Evolutionary conservation across 2,113 vertebrate genomes (phyloP).

Genomic region (Eulemur macaco): DNA sequence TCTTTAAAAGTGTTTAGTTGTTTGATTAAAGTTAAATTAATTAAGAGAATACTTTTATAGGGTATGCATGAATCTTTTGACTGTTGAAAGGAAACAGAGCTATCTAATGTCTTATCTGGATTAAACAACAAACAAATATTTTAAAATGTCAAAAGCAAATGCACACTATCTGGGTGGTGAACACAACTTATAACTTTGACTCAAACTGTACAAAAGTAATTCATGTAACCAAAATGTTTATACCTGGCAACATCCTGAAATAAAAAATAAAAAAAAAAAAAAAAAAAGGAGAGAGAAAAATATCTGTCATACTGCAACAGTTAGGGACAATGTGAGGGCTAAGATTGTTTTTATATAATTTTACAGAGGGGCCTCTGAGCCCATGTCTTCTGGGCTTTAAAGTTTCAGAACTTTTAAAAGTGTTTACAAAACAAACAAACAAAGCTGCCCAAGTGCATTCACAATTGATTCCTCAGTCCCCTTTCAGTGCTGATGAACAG

Average conservation of each 20-base stretch:
- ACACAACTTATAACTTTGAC: no score
- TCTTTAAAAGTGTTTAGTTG: neutral
- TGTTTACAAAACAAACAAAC: slow-evolving; percentile 51
- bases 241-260: no score
- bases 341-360: slow-evolving; percentile 42
- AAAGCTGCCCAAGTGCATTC: slow-evolving; percentile 26
- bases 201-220: no score
- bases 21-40: neutral
- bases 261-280: no score
- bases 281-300: neutral
- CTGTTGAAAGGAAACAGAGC: neutral
- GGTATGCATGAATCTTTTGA: neutral
- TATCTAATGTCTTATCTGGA: neutral
- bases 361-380: neutral
- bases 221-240: no score
- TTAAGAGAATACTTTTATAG: neutral
- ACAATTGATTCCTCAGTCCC: neutral
- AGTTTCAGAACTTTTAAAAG: slow-evolving; percentile 39
- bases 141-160: neutral
- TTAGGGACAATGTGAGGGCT: neutral
- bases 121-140: neutral
- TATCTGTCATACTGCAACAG: neutral
- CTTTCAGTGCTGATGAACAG: neutral
- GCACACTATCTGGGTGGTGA: no score
- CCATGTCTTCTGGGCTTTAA: slow-evolving; percentile 22